Evolutionary conservation across 2,797 vertebrate genomes (phyloP), one percentile per base, ranked within the genome.

Genomic region (Trematomus bernacchii): DNA sequence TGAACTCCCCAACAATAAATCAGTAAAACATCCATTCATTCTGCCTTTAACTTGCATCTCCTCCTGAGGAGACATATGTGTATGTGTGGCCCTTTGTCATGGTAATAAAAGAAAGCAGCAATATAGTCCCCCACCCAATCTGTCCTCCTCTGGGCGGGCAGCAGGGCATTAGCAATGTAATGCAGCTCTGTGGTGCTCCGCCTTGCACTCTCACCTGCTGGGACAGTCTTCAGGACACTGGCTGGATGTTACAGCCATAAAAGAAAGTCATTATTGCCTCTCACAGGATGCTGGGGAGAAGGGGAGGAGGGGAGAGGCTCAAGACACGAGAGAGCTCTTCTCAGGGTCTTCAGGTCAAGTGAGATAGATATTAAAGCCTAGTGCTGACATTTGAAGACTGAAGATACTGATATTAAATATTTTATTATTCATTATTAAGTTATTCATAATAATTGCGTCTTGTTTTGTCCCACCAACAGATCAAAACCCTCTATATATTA

Each of bases 191-290:
- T 30, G 33, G 65, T 42, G 54, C 68, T 67, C 18, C 44, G 76
- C 70, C 81, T 74, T 85, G 87, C 80, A 81, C 86, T 83, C 76
- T 90, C 83, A 91, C 91, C 86, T 90, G 85, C 85, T 82, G 65
- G 44, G 69, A 3, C 33, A 19, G 65, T 54, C 76, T 73, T 58
- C 77, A 50, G 33, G 58, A 83, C 66, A 60, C 75, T 53, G 42
- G 44, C 64, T 77, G 50, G 70, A 74, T 68, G 71, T 27, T 47
- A 69, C 50, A 46, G 67, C 80, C 69, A 76, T 89, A 86, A 89
- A 90, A 79, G 63, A 53, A 74, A 54, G 58, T 64, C 62, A 83
- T 78, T 78, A 83, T 10, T 61, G 79, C 58, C 55, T 78, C 57
- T 83, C 48, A 73, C 54, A 30, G 71, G 70, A 84, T 21, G 40